Evolutionary conservation across 2,113 vertebrate genomes (phyloP).

Genomic region (Osmerus mordax): DNA sequence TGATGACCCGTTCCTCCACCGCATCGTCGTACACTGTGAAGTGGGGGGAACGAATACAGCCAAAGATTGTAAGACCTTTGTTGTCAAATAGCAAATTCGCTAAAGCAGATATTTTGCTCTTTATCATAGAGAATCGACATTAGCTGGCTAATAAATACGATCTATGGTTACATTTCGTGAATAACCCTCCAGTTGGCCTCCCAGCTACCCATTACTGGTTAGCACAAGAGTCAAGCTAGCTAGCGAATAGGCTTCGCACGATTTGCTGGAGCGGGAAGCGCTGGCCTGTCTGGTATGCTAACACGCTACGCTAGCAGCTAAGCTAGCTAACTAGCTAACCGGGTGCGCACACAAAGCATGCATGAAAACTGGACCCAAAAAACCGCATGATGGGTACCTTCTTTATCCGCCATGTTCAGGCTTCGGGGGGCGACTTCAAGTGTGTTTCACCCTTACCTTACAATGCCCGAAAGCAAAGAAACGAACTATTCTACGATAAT

Average conservation of each 20-base stretch:
- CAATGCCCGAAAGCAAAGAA: constrained; percentile 23
- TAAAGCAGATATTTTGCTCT: not conserved
- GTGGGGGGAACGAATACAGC: not conserved
- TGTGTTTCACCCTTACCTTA: constrained; percentile 7
- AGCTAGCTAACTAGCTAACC: constrained; percentile 1
- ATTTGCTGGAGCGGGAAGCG: not conserved
- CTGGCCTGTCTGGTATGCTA: constrained; percentile 7
- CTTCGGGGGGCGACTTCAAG: constrained; percentile 10
- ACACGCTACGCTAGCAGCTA: constrained; percentile 36
- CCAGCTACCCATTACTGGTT: not conserved
- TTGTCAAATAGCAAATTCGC: not conserved
- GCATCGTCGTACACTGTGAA: constrained; percentile 85
- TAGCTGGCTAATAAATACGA: not conserved
- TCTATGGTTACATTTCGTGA: not conserved
- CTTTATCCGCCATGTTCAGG: constrained; percentile 71
- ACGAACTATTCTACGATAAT: not conserved
- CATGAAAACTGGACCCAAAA: constrained; percentile 12
- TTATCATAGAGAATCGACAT: not conserved
- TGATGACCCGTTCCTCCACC: constrained; percentile 89
- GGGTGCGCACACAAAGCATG: constrained; percentile 23
- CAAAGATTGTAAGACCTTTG: not conserved
- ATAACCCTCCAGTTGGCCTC: not conserved
- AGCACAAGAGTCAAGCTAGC: not conserved
- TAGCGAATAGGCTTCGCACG: not conserved
- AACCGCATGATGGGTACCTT: constrained; percentile 46